phyloP scores from a whole-genome alignment of 2,888 invertebrate genomes.

The Vandiemenella viatica region DNA sequence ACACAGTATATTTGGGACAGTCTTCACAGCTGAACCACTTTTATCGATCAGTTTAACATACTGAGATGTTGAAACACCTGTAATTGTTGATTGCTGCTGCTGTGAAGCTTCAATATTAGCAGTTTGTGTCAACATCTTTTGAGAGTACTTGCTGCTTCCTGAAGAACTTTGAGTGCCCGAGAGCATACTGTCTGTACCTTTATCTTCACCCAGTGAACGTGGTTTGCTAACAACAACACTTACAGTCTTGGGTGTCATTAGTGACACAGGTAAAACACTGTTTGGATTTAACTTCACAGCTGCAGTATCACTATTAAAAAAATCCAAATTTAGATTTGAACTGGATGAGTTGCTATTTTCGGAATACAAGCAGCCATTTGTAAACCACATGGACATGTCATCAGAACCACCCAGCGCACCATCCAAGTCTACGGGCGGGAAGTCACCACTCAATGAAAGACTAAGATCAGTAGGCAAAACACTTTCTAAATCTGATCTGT shows the following conservation, averaged over 20 bases:
- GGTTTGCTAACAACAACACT: not conserved
- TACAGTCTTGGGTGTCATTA: constrained; percentile 10
- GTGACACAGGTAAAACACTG: constrained; percentile 64
- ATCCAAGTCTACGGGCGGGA: constrained; percentile 51
- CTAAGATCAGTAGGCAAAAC: constrained; percentile 48
- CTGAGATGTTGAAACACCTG: not conserved
- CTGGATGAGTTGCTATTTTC: constrained; percentile 39
- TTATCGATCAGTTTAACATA: not conserved
- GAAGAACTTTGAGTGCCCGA: not conserved
- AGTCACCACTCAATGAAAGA: constrained; percentile 25
- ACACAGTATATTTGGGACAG: constrained; percentile 6
- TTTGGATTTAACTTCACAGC: constrained; percentile 81
- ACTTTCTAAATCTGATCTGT: constrained; percentile 70
- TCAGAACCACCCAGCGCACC: constrained; percentile 32
- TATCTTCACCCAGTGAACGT: constrained; percentile 1
- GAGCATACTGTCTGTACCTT: not conserved
- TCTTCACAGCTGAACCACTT: not conserved
- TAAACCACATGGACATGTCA: constrained; percentile 17
- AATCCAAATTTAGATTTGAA: constrained; percentile 50
- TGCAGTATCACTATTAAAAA: constrained; percentile 50
- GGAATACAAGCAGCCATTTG: constrained; percentile 27
- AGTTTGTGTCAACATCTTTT: not conserved
- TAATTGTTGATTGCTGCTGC: not conserved
- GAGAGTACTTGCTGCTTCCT: not conserved
- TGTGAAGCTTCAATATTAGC: not conserved